Evolutionary conservation across 2,888 invertebrate species (phyloP).

Genomic region (Seira ritae): DNA sequence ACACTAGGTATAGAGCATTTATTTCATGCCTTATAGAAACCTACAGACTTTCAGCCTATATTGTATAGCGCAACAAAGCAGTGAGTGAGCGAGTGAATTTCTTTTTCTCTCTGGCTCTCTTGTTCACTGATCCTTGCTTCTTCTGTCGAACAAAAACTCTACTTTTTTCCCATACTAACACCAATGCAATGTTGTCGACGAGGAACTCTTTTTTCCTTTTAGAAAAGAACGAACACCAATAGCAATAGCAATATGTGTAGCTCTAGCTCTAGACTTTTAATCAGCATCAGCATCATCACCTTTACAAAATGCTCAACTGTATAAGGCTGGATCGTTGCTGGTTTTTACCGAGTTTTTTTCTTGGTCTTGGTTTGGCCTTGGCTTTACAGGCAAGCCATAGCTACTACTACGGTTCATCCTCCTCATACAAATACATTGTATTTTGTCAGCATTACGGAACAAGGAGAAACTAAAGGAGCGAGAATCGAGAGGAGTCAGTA

Average conservation of each 20-base stretch:
- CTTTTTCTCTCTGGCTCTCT: constrained; percentile 42
- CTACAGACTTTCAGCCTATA: neutral
- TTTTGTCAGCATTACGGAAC: too few species aligned
- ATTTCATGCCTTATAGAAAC: too few species aligned
- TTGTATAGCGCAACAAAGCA: neutral
- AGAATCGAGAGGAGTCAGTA: neutral
- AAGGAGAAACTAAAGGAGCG: constrained; percentile 9
- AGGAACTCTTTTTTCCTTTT: neutral
- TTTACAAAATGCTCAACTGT: neutral
- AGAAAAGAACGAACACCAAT: neutral
- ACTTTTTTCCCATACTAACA: constrained; percentile 14
- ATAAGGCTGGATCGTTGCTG: neutral
- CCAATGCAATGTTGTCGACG: neutral
- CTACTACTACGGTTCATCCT: neutral
- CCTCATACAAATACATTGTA: neutral
- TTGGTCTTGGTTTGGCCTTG: constrained; percentile 33
- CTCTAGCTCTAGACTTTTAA: neutral
- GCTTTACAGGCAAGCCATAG: neutral
- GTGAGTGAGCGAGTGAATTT: too few species aligned
- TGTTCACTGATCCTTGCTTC: constrained; percentile 50
- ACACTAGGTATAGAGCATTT: too few species aligned
- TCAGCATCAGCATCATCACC: neutral
- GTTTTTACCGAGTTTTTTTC: constrained; percentile 22
- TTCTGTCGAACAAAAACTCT: neutral
- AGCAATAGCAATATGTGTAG: too few species aligned